Base-by-base conservation (phyloP, 1,140 invertebrate genomes). In the Pseudomyrmex pallidus region DNA sequence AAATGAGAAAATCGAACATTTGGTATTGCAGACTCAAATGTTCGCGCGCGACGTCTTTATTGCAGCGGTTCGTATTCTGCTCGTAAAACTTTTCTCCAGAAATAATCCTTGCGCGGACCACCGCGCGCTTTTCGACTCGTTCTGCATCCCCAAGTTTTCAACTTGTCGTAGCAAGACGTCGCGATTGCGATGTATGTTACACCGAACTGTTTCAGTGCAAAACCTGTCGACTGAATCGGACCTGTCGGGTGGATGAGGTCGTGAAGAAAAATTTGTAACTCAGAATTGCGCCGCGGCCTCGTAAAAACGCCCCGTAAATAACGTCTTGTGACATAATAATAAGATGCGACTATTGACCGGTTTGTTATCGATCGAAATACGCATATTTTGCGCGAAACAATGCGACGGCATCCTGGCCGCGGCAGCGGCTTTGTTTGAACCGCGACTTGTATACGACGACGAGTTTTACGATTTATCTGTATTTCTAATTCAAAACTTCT, bases 241-340 rank as follows among this genome's bases (percentile, higher is more conserved):
- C 12, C 20, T 0, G 22, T 8, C 54, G 54, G 8, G 0, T 17
- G 20, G 44, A 59, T 8, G 22, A 22, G 9, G 3, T 73, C 62
- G 44, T 64, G 82, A 85, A 85, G 70, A 86, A 87, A 87, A 80
- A 73, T 87, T 64, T 72, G 67, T 63, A 56, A 17, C n/a, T 44
- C 73, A 68, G 10, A 84, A 80, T 74, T 87, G 61, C 67, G 25
- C 48, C 50, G 46, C 35, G 44, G 12, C 52, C 72, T 73, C 61
- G 84, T 86, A 83, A 83, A 85, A 73, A 57, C 54, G 48, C 17
- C 48, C 48, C 85, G 13, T 86, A 87, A 86, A 87, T 86, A 86
- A 83, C 20, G 15, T 1, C 57, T 8, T 22, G 20, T 61, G 56
- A 72, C 63, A 52, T 82, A 70, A 83, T 82, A 70, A 83, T 62